Base-by-base conservation (phyloP, 2,797 vertebrate genomes). In the Epinephelus awoara region DNA sequence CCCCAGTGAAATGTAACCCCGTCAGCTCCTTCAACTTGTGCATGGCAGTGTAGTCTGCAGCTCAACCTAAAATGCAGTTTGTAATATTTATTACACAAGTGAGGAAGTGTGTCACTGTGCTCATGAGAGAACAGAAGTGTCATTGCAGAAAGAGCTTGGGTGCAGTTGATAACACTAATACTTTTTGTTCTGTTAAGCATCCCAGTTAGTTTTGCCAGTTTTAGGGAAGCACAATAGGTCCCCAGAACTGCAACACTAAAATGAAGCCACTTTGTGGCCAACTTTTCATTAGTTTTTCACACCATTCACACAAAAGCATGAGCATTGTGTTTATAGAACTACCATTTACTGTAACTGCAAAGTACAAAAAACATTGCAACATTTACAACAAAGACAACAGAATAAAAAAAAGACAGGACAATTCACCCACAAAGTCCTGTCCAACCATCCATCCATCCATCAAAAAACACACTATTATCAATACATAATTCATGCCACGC, bases 51-150 rank as follows among this genome's bases (percentile, higher is more conserved):
- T 42, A 3, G 40, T 42, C 0, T 54, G 19, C n/a, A 49, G 34
- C 29, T 71, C 51, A 55, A 54, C 9, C 42, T 77, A 14, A 63
- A 18, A 47, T 63, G 27, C 40, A 52, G 23, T 51, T 23, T 67
- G 12, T 23, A 51, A 19, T 19, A 47, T 40, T 21, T 3, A 21
- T 54, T 55, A 40, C 21, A 63, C 14, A 25, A 42, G 18, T 11
- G 23, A 56, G 44, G 1, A 38, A 57, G 57, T 46, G 34, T 51
- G 1, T 40, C n/a, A 25, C 6, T n/a, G 10, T 50, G 44, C 15
- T 49, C 9, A 49, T 17, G 2, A 52, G 23, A 50, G 3, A n/a
- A 50, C 9, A 40, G 27, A 29, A 29, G 5, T 2, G 5, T 46
- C 5, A 11, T 40, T 40, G 38, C 38, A 11, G 38, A 9, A 27